Percentiles rank a stretch among this genome's conserved stretches.
Conservation (phyloP, 2,888 invertebrate species). For the Chrysolina americana region DNA sequence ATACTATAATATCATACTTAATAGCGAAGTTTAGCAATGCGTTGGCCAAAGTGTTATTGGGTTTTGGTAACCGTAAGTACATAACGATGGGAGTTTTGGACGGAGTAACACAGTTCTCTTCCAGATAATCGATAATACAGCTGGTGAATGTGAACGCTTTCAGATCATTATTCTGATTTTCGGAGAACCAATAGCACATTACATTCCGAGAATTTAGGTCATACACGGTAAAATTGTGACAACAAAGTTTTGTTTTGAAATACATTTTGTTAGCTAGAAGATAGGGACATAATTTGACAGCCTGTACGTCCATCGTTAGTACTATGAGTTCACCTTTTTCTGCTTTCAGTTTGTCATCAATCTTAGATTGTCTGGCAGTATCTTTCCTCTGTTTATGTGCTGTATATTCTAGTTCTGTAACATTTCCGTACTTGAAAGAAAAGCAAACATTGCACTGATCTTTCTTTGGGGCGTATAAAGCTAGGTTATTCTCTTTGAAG, state of each 20-base stretch:
- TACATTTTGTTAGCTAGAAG: neutral
- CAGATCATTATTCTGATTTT: conserved; percentile 7
- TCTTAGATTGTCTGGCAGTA: neutral
- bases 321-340: neutral
- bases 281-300: neutral
- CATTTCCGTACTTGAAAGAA: neutral
- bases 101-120: neutral
- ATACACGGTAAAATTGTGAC: conserved; percentile 17
- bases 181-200: conserved; percentile 17
- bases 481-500: neutral
- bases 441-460: neutral
- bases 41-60: conserved; percentile 46
- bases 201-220: neutral
- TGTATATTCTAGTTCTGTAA: neutral
- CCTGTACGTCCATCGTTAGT: neutral
- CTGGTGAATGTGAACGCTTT: conserved; percentile 6
- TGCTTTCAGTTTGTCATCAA: neutral
- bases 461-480: conserved; percentile 2
- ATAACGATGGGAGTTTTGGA: conserved; percentile 45
- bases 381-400: neutral
- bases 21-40: conserved; percentile 41
- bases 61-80: conserved; percentile 49
- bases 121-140: conserved; percentile 30
- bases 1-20: neutral
- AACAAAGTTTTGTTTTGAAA: conserved; percentile 17